These are phyloP conservation scores for Metalampra italica DNA, from an alignment of 2,888 invertebrate genomes.

Conservation along the genomic window DNA sequence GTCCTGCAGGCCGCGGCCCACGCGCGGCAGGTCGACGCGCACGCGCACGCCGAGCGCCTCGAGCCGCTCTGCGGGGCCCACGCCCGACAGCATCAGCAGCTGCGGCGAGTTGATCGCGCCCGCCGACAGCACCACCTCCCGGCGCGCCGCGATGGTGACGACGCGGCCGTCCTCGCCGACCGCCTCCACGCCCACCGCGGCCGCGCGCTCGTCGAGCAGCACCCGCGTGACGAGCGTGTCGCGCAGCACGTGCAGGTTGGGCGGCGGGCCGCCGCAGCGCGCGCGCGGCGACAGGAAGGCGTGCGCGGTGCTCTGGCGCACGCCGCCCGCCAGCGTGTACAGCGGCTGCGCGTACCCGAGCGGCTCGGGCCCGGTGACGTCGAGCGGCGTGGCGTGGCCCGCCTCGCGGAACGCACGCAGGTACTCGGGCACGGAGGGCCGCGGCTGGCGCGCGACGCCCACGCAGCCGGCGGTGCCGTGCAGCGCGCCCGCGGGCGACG, in stretches of 20 bases:
- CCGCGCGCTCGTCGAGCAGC: neutral
- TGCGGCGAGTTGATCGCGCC: neutral
- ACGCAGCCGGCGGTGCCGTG: constrained; percentile 29
- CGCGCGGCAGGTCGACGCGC: neutral
- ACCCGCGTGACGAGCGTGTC: neutral
- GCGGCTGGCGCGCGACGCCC: constrained; percentile 21
- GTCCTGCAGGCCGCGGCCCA: neutral
- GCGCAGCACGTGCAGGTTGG: neutral
- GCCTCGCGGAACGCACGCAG: neutral
- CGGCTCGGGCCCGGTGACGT: neutral
- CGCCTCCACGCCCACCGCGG: neutral
- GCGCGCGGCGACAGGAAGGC: constrained; percentile 14
- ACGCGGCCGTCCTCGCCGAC: neutral
- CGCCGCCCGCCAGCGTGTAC: constrained; percentile 5
- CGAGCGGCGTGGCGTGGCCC: neutral
- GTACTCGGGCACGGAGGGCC: constrained; percentile 6
- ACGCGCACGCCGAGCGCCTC: constrained; percentile 80
- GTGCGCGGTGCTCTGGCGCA: constrained; percentile 13
- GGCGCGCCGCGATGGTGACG: neutral
- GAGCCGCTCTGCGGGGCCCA: constrained; percentile 60
- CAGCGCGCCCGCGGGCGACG: constrained; percentile 4
- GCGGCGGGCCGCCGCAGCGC: neutral
- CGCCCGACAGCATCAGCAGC: neutral
- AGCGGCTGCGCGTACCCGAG: neutral
- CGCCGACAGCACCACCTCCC: neutral